Percentiles rank a stretch among this genome's conserved stretches.
These are phyloP conservation scores for Clarias batrachus DNA, from an alignment of 2,113 vertebrate species.

Conservation along the genomic window DNA sequence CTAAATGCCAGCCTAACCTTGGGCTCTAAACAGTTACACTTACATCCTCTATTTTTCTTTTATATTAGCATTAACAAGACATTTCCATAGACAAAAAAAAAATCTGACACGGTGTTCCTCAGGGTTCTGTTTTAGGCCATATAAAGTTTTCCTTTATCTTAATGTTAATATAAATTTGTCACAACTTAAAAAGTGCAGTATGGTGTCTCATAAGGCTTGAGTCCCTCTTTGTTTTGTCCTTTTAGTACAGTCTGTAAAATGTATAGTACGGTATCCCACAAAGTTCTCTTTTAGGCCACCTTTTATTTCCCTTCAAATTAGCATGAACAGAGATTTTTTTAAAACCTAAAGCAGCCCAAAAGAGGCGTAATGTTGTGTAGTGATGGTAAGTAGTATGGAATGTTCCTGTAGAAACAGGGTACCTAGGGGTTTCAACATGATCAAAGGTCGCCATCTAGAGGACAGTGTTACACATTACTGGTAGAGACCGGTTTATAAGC, in stretches of 20 bases:
- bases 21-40: too few relatives aligned
- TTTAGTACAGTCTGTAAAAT: not conserved
- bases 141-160: not conserved
- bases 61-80: not conserved
- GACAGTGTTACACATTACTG: constrained; percentile 37
- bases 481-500: too few relatives aligned
- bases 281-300: not conserved
- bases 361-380: too few relatives aligned
- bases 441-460: constrained; percentile 62
- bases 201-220: not conserved
- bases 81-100: not conserved
- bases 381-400: not conserved
- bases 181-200: not conserved
- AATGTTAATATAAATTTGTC: not conserved
- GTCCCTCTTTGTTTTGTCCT: not conserved
- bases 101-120: too few relatives aligned
- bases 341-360: not conserved
- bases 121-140: not conserved
- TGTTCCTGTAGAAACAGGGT: not conserved
- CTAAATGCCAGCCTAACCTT: too few relatives aligned
- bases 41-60: not conserved
- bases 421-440: not conserved
- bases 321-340: not conserved
- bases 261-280: not conserved
- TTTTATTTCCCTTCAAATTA: not conserved